Evolutionary conservation across 2,797 vertebrate species (phyloP).

Genomic region (Bryconaethiops microstoma): DNA sequence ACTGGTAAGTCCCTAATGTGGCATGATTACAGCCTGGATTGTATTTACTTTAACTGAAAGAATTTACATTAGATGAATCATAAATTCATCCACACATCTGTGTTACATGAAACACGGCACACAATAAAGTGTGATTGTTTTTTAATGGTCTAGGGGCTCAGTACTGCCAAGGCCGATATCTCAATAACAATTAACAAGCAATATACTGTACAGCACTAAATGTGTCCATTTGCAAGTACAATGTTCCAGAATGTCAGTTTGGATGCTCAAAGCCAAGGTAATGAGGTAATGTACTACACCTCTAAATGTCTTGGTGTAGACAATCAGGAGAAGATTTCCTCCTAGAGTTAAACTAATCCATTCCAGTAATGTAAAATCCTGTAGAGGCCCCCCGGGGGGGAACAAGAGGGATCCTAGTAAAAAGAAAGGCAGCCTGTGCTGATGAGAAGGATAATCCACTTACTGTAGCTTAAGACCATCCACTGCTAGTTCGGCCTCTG

Average conservation of each 20-base stretch:
- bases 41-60: no score
- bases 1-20: no score
- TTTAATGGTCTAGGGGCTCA: background rate
- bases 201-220: background rate
- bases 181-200: background rate
- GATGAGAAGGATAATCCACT: conserved; percentile 28
- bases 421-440: background rate
- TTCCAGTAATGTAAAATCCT: background rate
- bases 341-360: conserved; percentile 10
- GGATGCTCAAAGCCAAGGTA: background rate
- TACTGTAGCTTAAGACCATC: conserved; percentile 3
- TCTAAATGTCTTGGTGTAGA: background rate
- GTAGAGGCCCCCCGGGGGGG: background rate
- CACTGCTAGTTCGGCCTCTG: conserved; percentile 6
- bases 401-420: background rate
- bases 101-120: no score
- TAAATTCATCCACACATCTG: no score
- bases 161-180: background rate
- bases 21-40: no score
- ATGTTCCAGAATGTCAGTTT: background rate
- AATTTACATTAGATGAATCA: no score
- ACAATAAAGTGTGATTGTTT: no score
- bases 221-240: background rate
- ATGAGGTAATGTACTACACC: background rate
- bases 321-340: background rate